These are phyloP conservation scores for Ageneiosus marmoratus DNA, from an alignment of 2,113 vertebrate genomes.

Conservation along the genomic window DNA sequence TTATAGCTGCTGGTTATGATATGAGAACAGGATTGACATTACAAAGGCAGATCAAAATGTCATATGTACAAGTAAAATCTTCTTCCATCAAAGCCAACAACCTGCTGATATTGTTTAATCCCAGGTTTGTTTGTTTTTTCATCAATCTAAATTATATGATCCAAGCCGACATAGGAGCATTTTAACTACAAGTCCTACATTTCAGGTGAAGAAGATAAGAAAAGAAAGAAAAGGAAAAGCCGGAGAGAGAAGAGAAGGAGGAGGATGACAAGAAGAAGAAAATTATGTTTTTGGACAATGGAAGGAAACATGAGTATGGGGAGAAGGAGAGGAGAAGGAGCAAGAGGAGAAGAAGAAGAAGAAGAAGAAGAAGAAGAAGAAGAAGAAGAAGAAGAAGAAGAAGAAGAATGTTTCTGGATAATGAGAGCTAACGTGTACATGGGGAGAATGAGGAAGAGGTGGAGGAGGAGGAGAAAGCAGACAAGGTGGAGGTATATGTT, in stretches of 20 bases:
- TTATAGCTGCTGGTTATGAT: background rate
- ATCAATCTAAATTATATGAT: background rate
- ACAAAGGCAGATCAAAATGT: slow-evolving; percentile 2
- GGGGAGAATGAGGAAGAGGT: background rate
- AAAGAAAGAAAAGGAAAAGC: background rate
- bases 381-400: background rate
- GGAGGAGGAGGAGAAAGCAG: background rate
- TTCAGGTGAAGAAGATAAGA: background rate
- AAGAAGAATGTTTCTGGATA: background rate
- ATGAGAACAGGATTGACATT: background rate
- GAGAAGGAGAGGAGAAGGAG: background rate
- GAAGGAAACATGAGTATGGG: background rate
- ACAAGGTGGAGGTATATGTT: no score
- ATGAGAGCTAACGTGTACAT: background rate
- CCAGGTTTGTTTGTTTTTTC: background rate
- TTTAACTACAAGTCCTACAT: background rate
- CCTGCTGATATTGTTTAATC: background rate
- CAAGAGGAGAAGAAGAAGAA: background rate
- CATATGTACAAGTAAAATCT: slow-evolving; percentile 1
- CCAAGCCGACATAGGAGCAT: background rate
- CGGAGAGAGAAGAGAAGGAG: no score
- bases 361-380: background rate
- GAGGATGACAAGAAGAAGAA: background rate
- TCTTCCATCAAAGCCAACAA: background rate
- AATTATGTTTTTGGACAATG: no score